Conservation (phyloP, 2,797 vertebrate species). For the Pteronotus mesoamericanus region DNA sequence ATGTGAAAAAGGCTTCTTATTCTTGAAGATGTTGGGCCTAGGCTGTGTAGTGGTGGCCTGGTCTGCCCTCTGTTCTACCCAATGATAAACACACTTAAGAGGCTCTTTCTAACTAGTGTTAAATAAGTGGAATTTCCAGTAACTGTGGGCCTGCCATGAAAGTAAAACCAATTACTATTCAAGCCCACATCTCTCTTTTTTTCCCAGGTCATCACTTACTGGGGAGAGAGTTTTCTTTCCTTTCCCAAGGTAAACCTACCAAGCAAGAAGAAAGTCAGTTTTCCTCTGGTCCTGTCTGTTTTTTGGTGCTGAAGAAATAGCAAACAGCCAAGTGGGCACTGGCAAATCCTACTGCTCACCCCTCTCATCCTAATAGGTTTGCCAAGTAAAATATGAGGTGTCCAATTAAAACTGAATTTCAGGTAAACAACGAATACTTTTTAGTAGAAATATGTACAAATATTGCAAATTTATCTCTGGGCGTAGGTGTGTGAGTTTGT, state of each 20-base stretch:
- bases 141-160: not conserved
- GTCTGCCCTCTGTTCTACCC: not conserved
- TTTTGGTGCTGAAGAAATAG: slow-evolving; percentile 1
- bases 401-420: slow-evolving; percentile 28
- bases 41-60: not conserved
- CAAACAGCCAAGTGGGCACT: not conserved
- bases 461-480: not conserved
- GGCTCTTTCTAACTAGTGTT: slow-evolving; percentile 14
- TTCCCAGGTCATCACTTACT: slow-evolving; percentile 4
- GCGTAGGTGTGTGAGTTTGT: no score
- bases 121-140: not conserved
- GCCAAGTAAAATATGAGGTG: slow-evolving; percentile 47
- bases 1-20: not conserved
- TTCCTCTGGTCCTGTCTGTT: not conserved
- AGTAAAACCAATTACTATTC: not conserved
- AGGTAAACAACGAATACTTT: slow-evolving; percentile 36
- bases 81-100: not conserved
- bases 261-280: slow-evolving; percentile 14
- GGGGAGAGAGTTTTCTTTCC: slow-evolving; percentile 25
- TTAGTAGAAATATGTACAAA: slow-evolving; percentile 6
- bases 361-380: not conserved
- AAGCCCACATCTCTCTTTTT: not conserved
- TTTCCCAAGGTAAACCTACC: slow-evolving; percentile 27
- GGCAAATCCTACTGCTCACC: not conserved
- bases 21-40: not conserved